Conservation (phyloP, 2,113 vertebrate genomes). For the Cervus canadensis region DNA sequence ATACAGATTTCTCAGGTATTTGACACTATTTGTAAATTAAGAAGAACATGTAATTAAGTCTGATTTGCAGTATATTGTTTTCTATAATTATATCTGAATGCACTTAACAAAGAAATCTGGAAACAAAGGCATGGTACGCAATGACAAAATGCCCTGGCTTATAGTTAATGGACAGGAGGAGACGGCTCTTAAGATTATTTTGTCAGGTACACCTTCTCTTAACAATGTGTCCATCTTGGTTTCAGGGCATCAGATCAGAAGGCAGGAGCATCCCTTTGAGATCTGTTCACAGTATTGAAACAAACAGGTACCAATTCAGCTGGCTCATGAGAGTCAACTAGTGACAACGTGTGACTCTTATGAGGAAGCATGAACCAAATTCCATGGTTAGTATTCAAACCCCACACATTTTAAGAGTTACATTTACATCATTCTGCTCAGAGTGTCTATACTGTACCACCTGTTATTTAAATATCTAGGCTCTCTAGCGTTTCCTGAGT, state of each 20-base stretch:
- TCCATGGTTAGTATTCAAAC: not conserved
- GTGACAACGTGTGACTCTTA: not conserved
- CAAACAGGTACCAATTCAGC: not conserved
- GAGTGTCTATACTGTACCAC: not conserved
- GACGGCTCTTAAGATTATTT: not conserved
- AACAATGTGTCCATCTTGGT: not conserved
- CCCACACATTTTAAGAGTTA: not conserved
- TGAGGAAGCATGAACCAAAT: not conserved
- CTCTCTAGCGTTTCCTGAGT: not conserved
- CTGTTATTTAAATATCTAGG: not conserved
- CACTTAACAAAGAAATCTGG: not conserved
- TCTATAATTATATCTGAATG: not conserved
- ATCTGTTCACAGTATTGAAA: not conserved
- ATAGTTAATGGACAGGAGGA: not conserved
- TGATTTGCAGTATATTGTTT: not conserved
- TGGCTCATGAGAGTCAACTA: not conserved
- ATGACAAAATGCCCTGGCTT: not conserved
- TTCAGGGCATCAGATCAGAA: not conserved
- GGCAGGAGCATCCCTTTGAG: not conserved
- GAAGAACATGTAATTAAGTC: constrained; percentile 12
- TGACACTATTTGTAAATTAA: constrained; percentile 15
- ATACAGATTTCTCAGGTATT: not conserved
- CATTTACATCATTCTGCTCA: not conserved
- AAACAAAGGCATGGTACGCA: not conserved
- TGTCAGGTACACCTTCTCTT: not conserved